Evolutionary conservation across 2,797 vertebrate species (phyloP), one percentile per base, ranked within the genome.

Genomic region (Chloroceryle amazona): DNA sequence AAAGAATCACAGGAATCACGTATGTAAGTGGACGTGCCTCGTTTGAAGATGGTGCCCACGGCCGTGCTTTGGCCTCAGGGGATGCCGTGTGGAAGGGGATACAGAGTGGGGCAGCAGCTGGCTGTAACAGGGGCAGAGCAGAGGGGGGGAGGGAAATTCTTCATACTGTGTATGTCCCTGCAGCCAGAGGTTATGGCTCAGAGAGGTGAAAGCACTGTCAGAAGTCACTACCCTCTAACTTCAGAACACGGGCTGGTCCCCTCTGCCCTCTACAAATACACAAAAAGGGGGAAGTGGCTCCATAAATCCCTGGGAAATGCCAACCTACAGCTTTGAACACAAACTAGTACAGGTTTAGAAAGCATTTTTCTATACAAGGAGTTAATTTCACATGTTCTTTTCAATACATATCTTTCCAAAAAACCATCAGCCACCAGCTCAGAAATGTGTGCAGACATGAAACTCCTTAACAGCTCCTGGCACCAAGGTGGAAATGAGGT

Each of bases 1-100:
- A 99, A 97, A 98, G 99, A 96, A 82, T 98, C 11, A 54, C 98
- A 0, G 98, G 98, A 2, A 97, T 99, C 96, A 97, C 97, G 0
- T 99, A 99, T 1, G 99, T 99, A 96, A 97, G 99, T 99, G 16
- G 66, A 25, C 7, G 17, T 26, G 28, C 71, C 46, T 42, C 35
- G 44, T 33, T 21, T 35, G 46, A 37, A 52, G 28, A 2, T 17
- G 5, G 44, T 18, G 23, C 19, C 21, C 11, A 1, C 2, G 37
- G 71, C 37, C n/a, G 29, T n/a, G 13, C 44, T 86, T 28, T 31
- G 62, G 75, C 20, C 17, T 84, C 26, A 33, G 37, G 55, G 47
- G 61, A 26, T 67, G 46, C 19, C 4, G 0, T 0, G 0, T 44
- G 39, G 42, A 37, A 87, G 60, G 23, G 51, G 46, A 63, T 31